Base-by-base conservation (phyloP, 2,888 invertebrate genomes). In the Melanargia galathea region DNA sequence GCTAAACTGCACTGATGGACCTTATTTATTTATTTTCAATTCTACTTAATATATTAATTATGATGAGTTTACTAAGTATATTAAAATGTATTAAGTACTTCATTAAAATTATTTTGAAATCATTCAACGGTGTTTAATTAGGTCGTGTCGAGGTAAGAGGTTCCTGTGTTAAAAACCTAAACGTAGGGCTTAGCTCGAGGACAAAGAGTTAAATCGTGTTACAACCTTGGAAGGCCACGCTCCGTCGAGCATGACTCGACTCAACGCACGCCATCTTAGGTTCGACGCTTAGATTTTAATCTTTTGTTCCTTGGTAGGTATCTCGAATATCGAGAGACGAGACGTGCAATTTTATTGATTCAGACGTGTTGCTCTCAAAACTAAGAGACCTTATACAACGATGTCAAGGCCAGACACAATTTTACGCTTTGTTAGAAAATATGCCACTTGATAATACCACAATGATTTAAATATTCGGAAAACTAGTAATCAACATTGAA, bases 191-290 rank as follows among this genome's bases (percentile, higher is more conserved):
- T 55, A 75, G 77, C 76, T 79, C 73, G 58, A 57, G 59, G 60
- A 22, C 57, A 57, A 57, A 48, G 33, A 63, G 43, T 33, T 81
- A 83, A 87, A 85, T 82, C 79, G 85, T 78, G 82, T 81, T 83
- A 79, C 80, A 86, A 82, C 90, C 90, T 90, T 90, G 88, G 83
- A 83, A 82, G 84, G 79, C 79, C 80, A 86, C 80, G 90, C 87
- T 89, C 72, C 73, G 83, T 68, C 75, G 80, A 86, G 87, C 90
- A 75, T 87, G 86, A 86, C 88, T 81, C 76, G 77, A 76, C 46
- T 33, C 58, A 7, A 22, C 82, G 76, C 68, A 76, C 76, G 78
- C 77, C 33, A 46, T 46, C 58, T 58, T 58, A 76, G 66, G 64
- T 69, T 52, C 62, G 45, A 60, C 51, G 59, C 64, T 55, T 65